A percentile compares a stretch with the other conserved stretches of the same genome.
Evolutionary conservation across 2,888 invertebrate species (phyloP).

Genomic region (Embidobia sp.): DNA sequence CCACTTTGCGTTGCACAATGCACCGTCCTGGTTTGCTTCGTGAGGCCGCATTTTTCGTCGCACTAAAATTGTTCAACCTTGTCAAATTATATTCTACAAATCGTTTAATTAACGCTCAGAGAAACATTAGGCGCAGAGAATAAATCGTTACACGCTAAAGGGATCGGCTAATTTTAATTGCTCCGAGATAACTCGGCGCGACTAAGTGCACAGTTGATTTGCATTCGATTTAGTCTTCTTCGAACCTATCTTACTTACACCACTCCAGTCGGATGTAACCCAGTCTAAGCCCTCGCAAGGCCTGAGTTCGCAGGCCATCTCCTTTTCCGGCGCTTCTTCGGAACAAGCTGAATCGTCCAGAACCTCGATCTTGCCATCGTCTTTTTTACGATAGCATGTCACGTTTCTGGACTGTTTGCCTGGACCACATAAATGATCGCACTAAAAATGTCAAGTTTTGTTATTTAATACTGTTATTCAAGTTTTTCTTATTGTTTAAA

Average conservation of each 20-base stretch:
- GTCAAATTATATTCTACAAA: conserved; percentile 19
- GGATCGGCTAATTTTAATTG: no score
- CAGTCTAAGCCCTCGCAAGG: conserved; percentile 97
- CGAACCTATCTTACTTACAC: conserved; percentile 89
- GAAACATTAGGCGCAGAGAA: background rate
- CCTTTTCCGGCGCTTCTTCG: conserved; percentile 87
- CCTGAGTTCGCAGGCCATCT: conserved; percentile 87
- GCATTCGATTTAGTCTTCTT: no score
- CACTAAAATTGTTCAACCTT: conserved; percentile 84
- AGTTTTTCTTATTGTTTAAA: no score
- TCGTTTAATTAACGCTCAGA: conserved; percentile 25
- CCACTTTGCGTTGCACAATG: conserved; percentile 89
- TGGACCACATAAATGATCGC: conserved; percentile 94
- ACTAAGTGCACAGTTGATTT: no score
- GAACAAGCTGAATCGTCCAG: conserved; percentile 86
- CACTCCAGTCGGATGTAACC: conserved; percentile 93
- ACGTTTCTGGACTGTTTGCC: conserved; percentile 92
- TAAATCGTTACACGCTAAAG: background rate
- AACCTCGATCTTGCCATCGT: conserved; percentile 85
- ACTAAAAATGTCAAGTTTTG: conserved; percentile 83
- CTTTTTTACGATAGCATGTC: conserved; percentile 87
- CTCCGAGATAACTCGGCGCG: no score
- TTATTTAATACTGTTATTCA: no score
- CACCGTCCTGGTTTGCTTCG: conserved; percentile 87
- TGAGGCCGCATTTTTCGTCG: conserved; percentile 88